Base-by-base conservation (phyloP, 2,113 vertebrate species). In the Synodontis membranacea region DNA sequence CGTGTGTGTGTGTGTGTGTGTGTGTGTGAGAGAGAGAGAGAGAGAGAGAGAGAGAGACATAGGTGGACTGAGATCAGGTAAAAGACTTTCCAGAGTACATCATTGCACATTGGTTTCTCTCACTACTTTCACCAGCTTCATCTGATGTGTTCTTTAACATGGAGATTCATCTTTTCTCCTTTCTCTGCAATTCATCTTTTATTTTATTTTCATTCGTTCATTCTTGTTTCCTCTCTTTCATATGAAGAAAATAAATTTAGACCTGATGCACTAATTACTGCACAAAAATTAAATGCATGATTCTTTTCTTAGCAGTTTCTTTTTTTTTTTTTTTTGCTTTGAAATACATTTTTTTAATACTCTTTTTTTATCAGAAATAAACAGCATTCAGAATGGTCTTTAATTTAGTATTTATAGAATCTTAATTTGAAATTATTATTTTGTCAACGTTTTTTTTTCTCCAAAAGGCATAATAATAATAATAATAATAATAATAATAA, bases 131-230 rank as follows among this genome's bases (percentile, higher is more conserved):
- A 85, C 64, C 39, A 44, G 54, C 54, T 12, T 31, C 8, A 19
- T 88, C 79, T 82, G 83, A 85, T 88, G 44, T 76, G 80, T 17
- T 31, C 60, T 83, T 86, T 83, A 74, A 74, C 74, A 84, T 83
- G 74, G 23, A 80, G 74, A 62, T 4, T 70, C 48, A 31, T 52
- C 46, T 85, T 84, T 81, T 54, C 78, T 50, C 44, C 50, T 12
- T 80, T 56, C 17, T 54, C 5, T 23, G 9, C 44, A 79, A 21
- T 39, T 56, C 52, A 11, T 80, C 34, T 39, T 34, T 52, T 34
- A 28, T 52, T 21, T 39, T 39, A 84, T n/a, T 48, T 48, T 76
- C 60, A 76, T 42, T 80, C 72, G 9, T 31, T 74, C 42, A 54
- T 15, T 52, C 46, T 80, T 2, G 15, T 44, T 64, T 46, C 42